A percentile compares a stretch with the other conserved stretches of the same genome.
Evolutionary conservation across 2,888 invertebrate genomes (phyloP).

Genomic region (Nycteola revayana): DNA sequence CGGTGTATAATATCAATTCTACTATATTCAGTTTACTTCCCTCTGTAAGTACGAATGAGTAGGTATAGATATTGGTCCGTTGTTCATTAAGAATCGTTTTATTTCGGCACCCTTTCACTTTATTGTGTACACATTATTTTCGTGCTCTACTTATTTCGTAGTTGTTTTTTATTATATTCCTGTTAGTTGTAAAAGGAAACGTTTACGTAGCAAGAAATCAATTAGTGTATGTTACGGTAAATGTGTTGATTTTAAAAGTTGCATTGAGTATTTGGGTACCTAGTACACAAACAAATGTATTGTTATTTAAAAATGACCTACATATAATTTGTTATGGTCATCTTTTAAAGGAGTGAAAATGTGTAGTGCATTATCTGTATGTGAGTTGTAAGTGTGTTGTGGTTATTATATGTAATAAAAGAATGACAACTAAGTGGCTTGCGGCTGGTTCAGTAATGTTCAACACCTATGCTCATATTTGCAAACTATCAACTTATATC

Average conservation of each 20-base stretch:
- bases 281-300: conserved; percentile 7
- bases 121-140: conserved; percentile 73
- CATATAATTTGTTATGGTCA: conserved; percentile 8
- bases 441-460: too few relatives aligned
- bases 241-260: conserved; percentile 2
- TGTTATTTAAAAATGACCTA: conserved; percentile 20
- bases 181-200: conserved; percentile 6
- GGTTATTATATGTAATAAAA: too few relatives aligned
- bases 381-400: too few relatives aligned
- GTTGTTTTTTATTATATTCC: conserved; percentile 28
- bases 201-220: conserved; percentile 3
- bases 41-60: not conserved
- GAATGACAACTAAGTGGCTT: too few relatives aligned
- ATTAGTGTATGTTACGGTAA: conserved; percentile 2
- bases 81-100: conserved; percentile 39
- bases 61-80: too few relatives aligned
- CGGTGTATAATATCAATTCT: conserved; percentile 10
- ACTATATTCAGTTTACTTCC: not conserved
- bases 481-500: too few relatives aligned
- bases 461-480: too few relatives aligned
- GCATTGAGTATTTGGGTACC: not conserved
- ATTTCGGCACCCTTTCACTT: conserved; percentile 77
- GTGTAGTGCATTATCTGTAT: too few relatives aligned
- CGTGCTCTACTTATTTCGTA: conserved; percentile 74
- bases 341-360: not conserved